These are phyloP conservation scores for Caenorhabditis sp. DNA, from an alignment of 2,888 invertebrate species.

Conservation along the genomic window DNA sequence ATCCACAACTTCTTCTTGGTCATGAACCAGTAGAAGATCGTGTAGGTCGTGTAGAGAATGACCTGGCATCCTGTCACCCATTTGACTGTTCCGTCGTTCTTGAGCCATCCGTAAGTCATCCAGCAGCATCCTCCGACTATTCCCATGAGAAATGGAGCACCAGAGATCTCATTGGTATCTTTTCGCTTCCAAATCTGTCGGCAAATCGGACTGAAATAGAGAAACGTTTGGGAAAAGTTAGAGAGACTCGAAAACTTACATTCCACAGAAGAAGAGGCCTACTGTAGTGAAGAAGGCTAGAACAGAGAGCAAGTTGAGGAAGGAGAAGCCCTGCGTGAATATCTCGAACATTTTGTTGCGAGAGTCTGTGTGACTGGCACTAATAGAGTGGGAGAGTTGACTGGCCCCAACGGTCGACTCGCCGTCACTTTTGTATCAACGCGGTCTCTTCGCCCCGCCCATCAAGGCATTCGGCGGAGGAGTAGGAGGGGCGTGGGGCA, in stretches of 20 bases:
- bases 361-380: slow-evolving; percentile 20
- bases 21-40: slow-evolving; percentile 78
- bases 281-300: slow-evolving; percentile 87
- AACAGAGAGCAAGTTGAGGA: slow-evolving; percentile 76
- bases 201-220: slow-evolving; percentile 76
- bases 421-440: slow-evolving; percentile 46
- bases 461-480: slow-evolving; percentile 50
- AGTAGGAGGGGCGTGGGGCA: slow-evolving; percentile 22
- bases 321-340: slow-evolving; percentile 74
- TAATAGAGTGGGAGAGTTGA: neutral
- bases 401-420: slow-evolving; percentile 26
- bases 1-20: slow-evolving; percentile 79
- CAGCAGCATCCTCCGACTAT: slow-evolving; percentile 77
- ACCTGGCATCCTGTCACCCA: slow-evolving; percentile 77
- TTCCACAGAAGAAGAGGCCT: slow-evolving; percentile 86
- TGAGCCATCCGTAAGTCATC: slow-evolving; percentile 77
- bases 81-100: slow-evolving; percentile 75
- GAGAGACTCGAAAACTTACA: slow-evolving; percentile 32
- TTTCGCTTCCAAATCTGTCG: slow-evolving; percentile 79
- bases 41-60: slow-evolving; percentile 74
- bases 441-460: slow-evolving; percentile 33
- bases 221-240: too few relatives aligned
- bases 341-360: slow-evolving; percentile 72
- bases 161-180: slow-evolving; percentile 78
- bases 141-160: slow-evolving; percentile 78